These are phyloP conservation scores for Grammomys surdaster DNA, from an alignment of 2,113 vertebrate species.

Conservation along the genomic window DNA sequence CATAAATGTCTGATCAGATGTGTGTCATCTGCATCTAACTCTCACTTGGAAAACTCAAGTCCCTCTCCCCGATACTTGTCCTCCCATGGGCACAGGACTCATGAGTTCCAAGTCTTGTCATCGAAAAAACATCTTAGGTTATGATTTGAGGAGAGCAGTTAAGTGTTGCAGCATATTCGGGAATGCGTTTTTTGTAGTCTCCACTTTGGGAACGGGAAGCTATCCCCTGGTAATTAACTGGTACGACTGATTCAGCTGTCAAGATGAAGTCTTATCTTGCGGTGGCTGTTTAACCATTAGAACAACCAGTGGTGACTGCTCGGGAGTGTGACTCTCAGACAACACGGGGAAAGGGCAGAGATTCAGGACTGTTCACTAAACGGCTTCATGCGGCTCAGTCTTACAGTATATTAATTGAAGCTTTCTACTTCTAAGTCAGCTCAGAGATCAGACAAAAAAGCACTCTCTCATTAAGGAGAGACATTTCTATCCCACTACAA, in stretches of 20 bases:
- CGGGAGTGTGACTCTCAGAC: conserved; percentile 54
- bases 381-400: not conserved
- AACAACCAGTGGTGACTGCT: conserved; percentile 67
- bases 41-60: not conserved
- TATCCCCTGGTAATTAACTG: conserved; percentile 79
- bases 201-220: conserved; percentile 55
- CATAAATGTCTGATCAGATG: conserved; percentile 56
- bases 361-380: conserved; percentile 31
- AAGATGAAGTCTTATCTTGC: conserved; percentile 75
- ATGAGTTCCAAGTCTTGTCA: conserved; percentile 65
- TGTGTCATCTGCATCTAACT: not conserved
- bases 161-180: conserved; percentile 66
- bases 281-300: conserved; percentile 58
- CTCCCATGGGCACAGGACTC: conserved; percentile 58
- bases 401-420: conserved; percentile 52
- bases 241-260: conserved; percentile 75
- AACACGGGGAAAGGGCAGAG: conserved; percentile 49
- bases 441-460: conserved; percentile 38
- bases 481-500: conserved; percentile 57
- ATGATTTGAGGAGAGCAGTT: conserved; percentile 68
- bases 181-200: conserved; percentile 70
- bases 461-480: conserved; percentile 37
- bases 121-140: conserved; percentile 61
- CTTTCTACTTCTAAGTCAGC: conserved; percentile 40
- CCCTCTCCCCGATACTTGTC: not conserved